phyloP scores from a whole-genome alignment of 2,888 invertebrate genomes.

The Eupeodes latifasciatus region DNA sequence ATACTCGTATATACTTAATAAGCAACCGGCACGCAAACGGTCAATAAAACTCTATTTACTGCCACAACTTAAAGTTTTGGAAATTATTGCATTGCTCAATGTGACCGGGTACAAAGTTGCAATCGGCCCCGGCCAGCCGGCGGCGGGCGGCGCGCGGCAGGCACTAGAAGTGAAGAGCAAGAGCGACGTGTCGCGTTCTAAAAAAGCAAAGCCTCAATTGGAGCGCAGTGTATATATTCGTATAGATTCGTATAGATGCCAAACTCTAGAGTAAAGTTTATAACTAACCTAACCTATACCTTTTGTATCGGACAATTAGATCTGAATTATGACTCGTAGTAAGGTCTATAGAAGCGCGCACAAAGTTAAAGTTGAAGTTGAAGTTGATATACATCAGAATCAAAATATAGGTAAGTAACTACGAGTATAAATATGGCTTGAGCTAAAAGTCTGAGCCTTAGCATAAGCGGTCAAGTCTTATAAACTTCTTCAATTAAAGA shows the following conservation, averaged over 20 bases:
- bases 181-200: background rate
- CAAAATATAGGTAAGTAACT: conserved; percentile 2
- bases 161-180: background rate
- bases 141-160: background rate
- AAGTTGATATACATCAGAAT: conserved; percentile 10
- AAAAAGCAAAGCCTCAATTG: conserved; percentile 9
- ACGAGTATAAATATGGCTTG: no score
- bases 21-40: conserved; percentile 71
- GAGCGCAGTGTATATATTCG: background rate
- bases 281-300: background rate
- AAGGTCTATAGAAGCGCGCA: conserved; percentile 31
- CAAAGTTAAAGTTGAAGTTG: background rate
- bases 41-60: conserved; percentile 72
- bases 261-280: background rate
- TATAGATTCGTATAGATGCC: background rate
- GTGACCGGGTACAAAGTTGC: conserved; percentile 8
- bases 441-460: background rate
- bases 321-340: conserved; percentile 67
- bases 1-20: conserved; percentile 55
- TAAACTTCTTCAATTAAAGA: conserved; percentile 13
- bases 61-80: conserved; percentile 57
- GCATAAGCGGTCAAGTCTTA: conserved; percentile 30
- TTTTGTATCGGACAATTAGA: conserved; percentile 72
- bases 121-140: background rate
- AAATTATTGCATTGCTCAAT: conserved; percentile 50